These are phyloP conservation scores for Poeciliopsis infans DNA, from an alignment of 2,797 vertebrate genomes.

Conservation along the genomic window DNA sequence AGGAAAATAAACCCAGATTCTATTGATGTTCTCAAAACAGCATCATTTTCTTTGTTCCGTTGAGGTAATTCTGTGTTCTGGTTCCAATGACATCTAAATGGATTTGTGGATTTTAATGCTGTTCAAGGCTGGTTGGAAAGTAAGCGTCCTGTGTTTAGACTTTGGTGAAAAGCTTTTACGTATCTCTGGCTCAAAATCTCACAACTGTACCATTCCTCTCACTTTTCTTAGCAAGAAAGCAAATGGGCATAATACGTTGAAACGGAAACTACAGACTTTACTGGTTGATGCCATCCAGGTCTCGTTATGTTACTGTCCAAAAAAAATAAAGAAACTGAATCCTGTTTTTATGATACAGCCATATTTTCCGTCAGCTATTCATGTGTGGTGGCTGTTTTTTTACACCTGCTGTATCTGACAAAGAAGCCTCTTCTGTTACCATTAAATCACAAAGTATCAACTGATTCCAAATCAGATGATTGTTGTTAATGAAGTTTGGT, in stretches of 20 bases:
- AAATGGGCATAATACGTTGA: conserved; percentile 9
- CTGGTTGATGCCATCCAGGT: conserved; percentile 17
- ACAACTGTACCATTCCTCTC: background rate
- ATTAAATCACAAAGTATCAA: conserved; percentile 14
- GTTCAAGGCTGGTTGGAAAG: background rate
- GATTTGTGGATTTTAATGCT: background rate
- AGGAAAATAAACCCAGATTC: background rate
- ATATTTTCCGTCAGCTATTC: conserved; percentile 29
- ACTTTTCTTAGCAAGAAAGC: conserved; percentile 28
- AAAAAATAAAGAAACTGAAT: conserved; percentile 9
- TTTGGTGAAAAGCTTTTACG: conserved; percentile 9
- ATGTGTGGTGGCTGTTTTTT: conserved; percentile 42
- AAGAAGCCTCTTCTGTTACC: conserved; percentile 18
- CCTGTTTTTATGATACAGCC: conserved; percentile 11
- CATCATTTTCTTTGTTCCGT: background rate
- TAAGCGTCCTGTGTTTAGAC: background rate
- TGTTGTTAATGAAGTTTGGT: conserved; percentile 28
- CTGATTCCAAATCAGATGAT: conserved; percentile 36
- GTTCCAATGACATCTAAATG: background rate
- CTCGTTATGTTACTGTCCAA: conserved; percentile 17
- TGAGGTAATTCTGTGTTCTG: background rate
- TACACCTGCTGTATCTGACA: conserved; percentile 30
- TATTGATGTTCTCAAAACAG: too few relatives aligned
- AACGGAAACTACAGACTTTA: conserved; percentile 19
- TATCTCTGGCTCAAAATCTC: background rate